Conservation (phyloP, 2,113 vertebrate genomes). For the Gnathonemus longibarbis region DNA sequence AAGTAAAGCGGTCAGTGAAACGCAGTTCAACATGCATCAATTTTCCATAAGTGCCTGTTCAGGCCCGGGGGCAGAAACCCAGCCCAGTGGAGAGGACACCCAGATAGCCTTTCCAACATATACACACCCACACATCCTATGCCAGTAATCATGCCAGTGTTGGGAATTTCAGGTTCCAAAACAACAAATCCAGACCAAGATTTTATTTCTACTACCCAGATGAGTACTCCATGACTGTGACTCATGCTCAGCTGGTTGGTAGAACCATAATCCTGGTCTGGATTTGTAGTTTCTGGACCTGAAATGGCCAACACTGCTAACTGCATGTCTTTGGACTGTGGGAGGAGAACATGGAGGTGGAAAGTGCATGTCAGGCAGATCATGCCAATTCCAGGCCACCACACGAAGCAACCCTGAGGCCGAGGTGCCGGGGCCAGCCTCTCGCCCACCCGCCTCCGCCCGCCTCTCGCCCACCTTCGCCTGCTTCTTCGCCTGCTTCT, state of each 20-base stretch:
- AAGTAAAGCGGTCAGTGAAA: not conserved
- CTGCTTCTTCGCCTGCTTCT: conserved; percentile 90
- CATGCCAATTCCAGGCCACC: not conserved
- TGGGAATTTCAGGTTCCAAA: not conserved
- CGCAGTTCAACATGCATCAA: not conserved
- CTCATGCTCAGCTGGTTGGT: not conserved
- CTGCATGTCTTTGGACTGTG: not conserved
- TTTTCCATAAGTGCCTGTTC: not conserved
- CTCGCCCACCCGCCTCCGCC: conserved; percentile 41
- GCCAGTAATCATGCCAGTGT: no score
- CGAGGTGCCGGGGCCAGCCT: not conserved
- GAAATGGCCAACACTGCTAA: not conserved
- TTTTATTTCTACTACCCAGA: not conserved
- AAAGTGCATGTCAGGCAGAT: not conserved
- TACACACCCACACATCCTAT: not conserved
- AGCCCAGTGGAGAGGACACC: not conserved
- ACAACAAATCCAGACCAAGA: not conserved
- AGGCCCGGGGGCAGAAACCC: not conserved
- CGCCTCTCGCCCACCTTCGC: conserved; percentile 69
- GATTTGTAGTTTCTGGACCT: not conserved
- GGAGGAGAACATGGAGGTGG: not conserved
- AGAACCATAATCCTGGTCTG: not conserved
- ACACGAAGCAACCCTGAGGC: not conserved
- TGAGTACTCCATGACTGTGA: not conserved
- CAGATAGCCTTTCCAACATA: not conserved